Base-by-base conservation (phyloP, 2,797 vertebrate genomes). In the Heliangelus exortis region DNA sequence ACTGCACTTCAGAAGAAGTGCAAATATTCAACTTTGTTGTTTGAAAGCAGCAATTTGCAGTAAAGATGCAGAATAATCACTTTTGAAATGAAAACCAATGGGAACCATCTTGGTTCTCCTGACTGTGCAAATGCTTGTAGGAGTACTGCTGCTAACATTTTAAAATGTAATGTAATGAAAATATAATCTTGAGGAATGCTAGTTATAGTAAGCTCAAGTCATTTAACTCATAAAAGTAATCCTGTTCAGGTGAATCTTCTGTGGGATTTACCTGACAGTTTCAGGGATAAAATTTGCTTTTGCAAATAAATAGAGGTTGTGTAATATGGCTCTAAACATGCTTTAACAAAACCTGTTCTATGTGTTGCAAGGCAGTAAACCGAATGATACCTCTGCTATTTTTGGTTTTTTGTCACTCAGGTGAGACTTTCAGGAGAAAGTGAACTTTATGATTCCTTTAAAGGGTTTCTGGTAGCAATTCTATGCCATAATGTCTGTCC, bases 21-120 rank as follows among this genome's bases (percentile, higher is more conserved):
- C 15, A 65, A 54, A 50, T 71, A 15, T 58, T 93, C 54, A 33
- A 68, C 8, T 85, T 54, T 71, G 84, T 34, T 92, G 31, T 65
- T 77, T 72, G 65, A 77, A 87, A 92, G 63, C 26, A 87, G 50
- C 68, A 77, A 77, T 93, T 87, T 79, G 31, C 87, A 57, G 66
- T 83, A 91, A 92, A 93, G 20, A 45, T 83, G 31, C 48, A 77
- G 78, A 87, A 76, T 80, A 87, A 92, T 94, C 57, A 65, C 75
- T 77, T 87, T 25, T 54, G 67, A 67, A 89, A 77, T 2, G 26
- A 75, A 85, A 92, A 63, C 75, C 61, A 36, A 1, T 47, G 61
- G 68, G 65, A 54, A 80, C 65, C 82, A 74, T 31, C 80, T 25
- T 23, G 65, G 54, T 80, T 69, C 25, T 54, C 89, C 79, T 22